Base-by-base conservation (phyloP, 2,888 invertebrate genomes). In the Sialis fuliginosa region DNA sequence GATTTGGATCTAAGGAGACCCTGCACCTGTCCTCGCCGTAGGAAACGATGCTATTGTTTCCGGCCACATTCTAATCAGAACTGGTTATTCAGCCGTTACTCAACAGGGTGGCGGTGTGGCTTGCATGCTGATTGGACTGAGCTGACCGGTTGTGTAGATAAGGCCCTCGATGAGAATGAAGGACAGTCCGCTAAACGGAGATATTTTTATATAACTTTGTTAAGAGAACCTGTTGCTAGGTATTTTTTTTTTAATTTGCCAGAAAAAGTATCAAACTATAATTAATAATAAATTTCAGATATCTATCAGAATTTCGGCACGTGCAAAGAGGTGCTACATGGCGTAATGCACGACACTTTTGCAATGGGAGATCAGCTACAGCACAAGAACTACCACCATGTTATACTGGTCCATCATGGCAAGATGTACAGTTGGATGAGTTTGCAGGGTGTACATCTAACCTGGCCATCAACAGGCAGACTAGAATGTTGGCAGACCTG, bases 81-180 rank as follows among this genome's bases (percentile, higher is more conserved):
- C 66, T 98, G 97, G 97, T 74, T 98, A 54, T 96, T 98, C 69
- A 93, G 92, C 62, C 78, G 95, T 60, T 95, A 92, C 69, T 92
- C 93, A 45, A 95, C 92, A 31, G 95, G 95, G 54, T 95, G 95
- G 95, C 88, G 88, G 61, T 98, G 98, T 67, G 98, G 98, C 46
- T 73, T 98, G 42, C 96, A 96, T 62, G 93, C 96, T 31, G 97
- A 97, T 69, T 97, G 92, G 86, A 97, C 97, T 3, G 97, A 98
- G 69, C 67, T 98, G 54, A 91, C 89, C 7, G 76, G 75, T 55
- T 95, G 95, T 65, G 93, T 93, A 37, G 89, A 95, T 60, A 78
- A 81, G 31, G 89, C 88, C 59, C 72, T 97, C 60, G 89, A 95
- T 65, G 82, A 88, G 62, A 82, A 88, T 60, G 95, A 96, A 65